phyloP scores from a whole-genome alignment of 2,113 vertebrate genomes.

The Myrmecophaga tridactyla region DNA sequence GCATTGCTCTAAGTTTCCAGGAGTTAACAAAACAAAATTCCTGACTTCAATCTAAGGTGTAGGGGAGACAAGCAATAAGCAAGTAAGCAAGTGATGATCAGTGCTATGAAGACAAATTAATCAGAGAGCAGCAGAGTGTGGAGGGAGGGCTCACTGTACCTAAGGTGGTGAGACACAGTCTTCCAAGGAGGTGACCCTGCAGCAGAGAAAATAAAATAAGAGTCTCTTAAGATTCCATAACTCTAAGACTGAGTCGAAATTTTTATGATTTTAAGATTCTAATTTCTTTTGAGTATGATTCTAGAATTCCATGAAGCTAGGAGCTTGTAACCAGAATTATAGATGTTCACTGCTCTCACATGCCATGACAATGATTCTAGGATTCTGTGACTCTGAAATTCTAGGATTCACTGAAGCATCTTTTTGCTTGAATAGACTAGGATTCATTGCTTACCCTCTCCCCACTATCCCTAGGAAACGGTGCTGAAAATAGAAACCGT shows the following conservation, averaged over 20 bases:
- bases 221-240: not conserved
- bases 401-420: slow-evolving; percentile 44
- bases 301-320: slow-evolving; percentile 15
- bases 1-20: slow-evolving; percentile 33
- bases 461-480: slow-evolving; percentile 55
- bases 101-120: not conserved
- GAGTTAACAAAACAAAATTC: slow-evolving; percentile 50
- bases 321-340: not conserved
- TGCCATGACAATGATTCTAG: slow-evolving; percentile 24
- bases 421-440: slow-evolving; percentile 64
- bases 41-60: slow-evolving; percentile 53
- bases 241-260: not conserved
- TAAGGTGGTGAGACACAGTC: not conserved
- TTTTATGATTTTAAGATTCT: slow-evolving; percentile 6
- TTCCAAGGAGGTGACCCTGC: not conserved
- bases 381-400: slow-evolving; percentile 54
- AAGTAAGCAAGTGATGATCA: slow-evolving; percentile 33
- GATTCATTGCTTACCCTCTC: slow-evolving; percentile 67
- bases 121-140: not conserved
- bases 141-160: fast-evolving
- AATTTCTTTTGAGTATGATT: slow-evolving; percentile 24
- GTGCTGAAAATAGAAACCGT: slow-evolving; percentile 73
- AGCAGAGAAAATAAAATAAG: not conserved
- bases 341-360: not conserved
- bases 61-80: slow-evolving; percentile 40